Percentiles rank a stretch among this genome's conserved stretches.
Conservation (phyloP, 2,113 vertebrate species). For the Ranitomeya variabilis region DNA sequence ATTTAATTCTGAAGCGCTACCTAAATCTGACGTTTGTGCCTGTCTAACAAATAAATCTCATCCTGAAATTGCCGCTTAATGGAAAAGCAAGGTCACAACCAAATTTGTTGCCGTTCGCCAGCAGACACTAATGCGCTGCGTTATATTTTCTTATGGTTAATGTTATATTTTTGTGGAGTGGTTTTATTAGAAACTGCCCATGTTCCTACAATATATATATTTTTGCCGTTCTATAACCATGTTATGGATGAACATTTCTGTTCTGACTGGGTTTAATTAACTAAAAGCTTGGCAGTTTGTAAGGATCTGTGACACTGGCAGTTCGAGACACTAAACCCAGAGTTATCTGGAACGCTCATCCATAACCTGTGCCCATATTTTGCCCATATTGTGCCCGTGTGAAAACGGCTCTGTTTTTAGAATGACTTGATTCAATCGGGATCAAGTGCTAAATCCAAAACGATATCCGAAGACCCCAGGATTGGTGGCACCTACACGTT, state of each 20-base stretch:
- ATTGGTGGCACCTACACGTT: background rate
- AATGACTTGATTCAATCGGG: no score
- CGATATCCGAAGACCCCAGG: background rate
- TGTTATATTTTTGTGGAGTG: background rate
- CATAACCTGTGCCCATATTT: no score
- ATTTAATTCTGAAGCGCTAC: constrained; percentile 83
- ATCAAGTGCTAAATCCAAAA: background rate
- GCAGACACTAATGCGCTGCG: background rate
- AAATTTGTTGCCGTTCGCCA: constrained; percentile 60
- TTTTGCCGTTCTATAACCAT: no score
- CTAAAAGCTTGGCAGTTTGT: no score
- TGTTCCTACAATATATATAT: no score
- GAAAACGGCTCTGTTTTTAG: no score
- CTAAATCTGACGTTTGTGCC: constrained; percentile 70
- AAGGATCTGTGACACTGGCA: no score
- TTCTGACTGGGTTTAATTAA: no score
- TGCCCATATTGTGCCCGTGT: no score
- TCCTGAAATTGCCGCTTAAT: constrained; percentile 72
- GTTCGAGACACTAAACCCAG: no score
- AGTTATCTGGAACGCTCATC: no score
- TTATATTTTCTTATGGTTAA: background rate
- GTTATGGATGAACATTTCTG: no score
- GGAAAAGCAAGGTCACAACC: constrained; percentile 76
- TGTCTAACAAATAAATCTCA: constrained; percentile 71
- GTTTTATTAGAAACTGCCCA: background rate